Evolutionary conservation across 2,113 vertebrate genomes (phyloP).

Genomic region (Vulpes vulpes): DNA sequence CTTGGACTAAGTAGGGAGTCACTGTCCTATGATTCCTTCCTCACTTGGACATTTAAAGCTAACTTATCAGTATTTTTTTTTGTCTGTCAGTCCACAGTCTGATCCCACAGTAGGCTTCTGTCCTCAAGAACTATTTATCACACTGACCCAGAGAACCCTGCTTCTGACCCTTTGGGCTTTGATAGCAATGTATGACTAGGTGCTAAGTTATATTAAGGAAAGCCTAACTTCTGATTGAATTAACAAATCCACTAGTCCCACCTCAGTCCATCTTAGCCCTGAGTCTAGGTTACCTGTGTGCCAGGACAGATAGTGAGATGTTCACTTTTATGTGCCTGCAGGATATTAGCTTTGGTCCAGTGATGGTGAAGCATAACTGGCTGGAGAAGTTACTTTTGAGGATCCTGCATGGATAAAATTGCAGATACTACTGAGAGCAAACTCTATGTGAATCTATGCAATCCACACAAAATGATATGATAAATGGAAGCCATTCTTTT

Average conservation of each 20-base stretch:
- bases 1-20: background rate
- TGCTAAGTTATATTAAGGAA: background rate
- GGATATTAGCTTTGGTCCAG: background rate
- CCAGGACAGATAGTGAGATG: background rate
- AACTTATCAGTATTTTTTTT: background rate
- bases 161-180: background rate
- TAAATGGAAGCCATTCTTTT: background rate
- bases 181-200: background rate
- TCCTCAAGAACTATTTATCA: background rate
- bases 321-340: background rate
- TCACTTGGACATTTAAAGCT: background rate
- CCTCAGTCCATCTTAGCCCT: background rate
- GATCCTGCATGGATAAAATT: background rate
- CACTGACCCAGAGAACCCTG: background rate
- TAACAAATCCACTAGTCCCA: background rate
- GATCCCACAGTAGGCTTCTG: background rate
- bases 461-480: background rate
- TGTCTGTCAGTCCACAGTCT: background rate
- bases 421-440: background rate
- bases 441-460: background rate
- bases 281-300: background rate
- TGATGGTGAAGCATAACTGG: background rate
- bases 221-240: background rate
- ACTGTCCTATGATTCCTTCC: background rate
- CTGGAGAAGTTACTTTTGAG: background rate